Evolutionary conservation across 2,888 invertebrate genomes (phyloP), one percentile per base, ranked within the genome.

Genomic region (Trichopria drosophilae): DNA sequence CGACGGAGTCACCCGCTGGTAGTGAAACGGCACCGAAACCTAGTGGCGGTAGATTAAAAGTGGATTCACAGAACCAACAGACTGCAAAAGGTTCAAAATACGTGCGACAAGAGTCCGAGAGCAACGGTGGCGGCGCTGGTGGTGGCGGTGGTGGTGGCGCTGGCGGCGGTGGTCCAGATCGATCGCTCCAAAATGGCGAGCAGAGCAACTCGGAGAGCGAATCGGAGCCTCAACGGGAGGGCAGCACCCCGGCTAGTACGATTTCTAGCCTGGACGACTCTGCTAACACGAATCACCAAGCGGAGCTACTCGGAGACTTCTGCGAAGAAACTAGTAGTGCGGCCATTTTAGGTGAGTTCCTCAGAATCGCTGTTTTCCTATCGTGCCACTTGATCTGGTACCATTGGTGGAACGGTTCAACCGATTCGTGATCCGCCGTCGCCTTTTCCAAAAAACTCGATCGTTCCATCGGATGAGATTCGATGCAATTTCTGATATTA

Each of bases 161-260:
- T 13, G 1, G 19, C n/a, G 7, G 47, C 46, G 26, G 36, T 34
- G 23, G n/a, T n/a, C n/a, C n/a, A n/a, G n/a, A n/a, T n/a, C n/a
- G n/a, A n/a, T n/a, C n/a, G n/a, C n/a, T 67, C 43, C 65, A 66
- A 53, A 69, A 68, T n/a, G 65, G 69, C 22, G 71, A 72, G 23
- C 65, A 67, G 35, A 67, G 60, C 20, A 67, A 69, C 53, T 72
- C 72, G 13, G 73, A 75, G 31, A 56, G 35, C 45, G 47, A 48
- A 18, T 28, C 45, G 19, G 75, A 75, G 29, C 63, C 62, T 22
- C 73, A 67, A 43, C 63, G 74, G 23, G 75, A 75, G 51, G 72
- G 72, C 22, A 69, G 72, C 46, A 75, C 75, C 41, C 73, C 75
- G 2, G 71, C 73, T 36, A 73, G 73, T 57, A 73, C 73, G 26